These are phyloP conservation scores for Lucinisca nassula DNA, from an alignment of 2,888 invertebrate genomes.

Conservation along the genomic window DNA sequence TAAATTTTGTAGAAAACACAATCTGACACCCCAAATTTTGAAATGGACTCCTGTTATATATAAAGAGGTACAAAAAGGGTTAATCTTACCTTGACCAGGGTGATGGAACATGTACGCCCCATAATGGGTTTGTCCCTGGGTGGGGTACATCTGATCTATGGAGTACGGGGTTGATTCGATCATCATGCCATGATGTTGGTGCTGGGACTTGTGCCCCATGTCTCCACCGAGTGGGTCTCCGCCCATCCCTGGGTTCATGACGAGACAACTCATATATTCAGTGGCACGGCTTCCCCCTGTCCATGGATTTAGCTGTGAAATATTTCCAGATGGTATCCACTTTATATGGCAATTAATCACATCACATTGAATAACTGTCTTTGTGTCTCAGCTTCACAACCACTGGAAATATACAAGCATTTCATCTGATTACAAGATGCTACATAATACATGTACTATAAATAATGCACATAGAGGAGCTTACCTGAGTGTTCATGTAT, in stretches of 20 bases:
- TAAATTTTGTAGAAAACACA: too few species aligned
- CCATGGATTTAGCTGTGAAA: neutral
- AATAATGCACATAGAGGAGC: too few species aligned
- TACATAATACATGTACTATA: too few species aligned
- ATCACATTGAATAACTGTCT: neutral
- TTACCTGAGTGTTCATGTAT: too few species aligned
- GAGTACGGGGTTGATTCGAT: neutral
- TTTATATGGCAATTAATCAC: too few species aligned
- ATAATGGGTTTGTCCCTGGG: neutral
- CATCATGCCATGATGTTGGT: slow-evolving; percentile 33
- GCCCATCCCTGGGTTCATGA: slow-evolving; percentile 71
- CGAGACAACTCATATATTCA: slow-evolving; percentile 68
- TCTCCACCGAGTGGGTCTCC: slow-evolving; percentile 71
- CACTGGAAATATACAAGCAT: too few species aligned
- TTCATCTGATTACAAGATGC: too few species aligned
- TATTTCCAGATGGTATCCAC: neutral
- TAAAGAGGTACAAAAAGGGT: too few species aligned
- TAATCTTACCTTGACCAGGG: neutral
- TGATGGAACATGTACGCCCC: neutral
- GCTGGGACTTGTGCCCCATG: slow-evolving; percentile 42
- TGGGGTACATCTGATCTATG: slow-evolving; percentile 1
- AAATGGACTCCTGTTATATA: too few species aligned
- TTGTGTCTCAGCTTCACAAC: too few species aligned
- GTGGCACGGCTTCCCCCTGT: neutral
- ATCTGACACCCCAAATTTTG: too few species aligned